phyloP scores from a whole-genome alignment of 2,113 vertebrate genomes.

The Eolophus roseicapilla region DNA sequence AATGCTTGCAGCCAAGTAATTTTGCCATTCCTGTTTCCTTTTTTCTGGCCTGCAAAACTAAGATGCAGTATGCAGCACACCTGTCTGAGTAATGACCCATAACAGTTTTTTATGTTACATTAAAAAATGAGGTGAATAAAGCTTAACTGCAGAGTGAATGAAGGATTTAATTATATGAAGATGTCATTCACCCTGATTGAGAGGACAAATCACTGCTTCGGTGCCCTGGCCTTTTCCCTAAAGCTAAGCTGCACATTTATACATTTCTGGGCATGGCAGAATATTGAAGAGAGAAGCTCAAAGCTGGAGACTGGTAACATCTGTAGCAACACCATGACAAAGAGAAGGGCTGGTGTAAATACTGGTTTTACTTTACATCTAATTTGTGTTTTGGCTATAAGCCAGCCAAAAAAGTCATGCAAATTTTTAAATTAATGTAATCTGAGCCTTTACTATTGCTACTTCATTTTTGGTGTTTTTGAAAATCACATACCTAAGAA shows the following conservation, averaged over 20 bases:
- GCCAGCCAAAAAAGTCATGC: not conserved
- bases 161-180: constrained; percentile 58
- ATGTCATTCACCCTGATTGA: constrained; percentile 44
- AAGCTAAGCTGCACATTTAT: constrained; percentile 25
- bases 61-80: not conserved
- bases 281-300: not conserved
- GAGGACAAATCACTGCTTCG: constrained; percentile 42
- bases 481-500: not conserved
- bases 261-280: not conserved
- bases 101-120: constrained; percentile 62
- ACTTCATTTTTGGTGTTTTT: not conserved
- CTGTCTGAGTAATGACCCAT: constrained; percentile 57
- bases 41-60: constrained; percentile 26
- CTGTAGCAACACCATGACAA: not conserved
- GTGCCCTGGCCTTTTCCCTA: not conserved
- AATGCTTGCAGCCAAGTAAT: not conserved
- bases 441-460: not conserved
- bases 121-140: constrained; percentile 45
- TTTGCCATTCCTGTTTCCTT: constrained; percentile 6
- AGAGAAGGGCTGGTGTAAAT: not conserved
- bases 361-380: not conserved
- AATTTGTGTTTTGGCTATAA: not conserved
- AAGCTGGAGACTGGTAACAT: not conserved
- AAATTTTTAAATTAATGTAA: not conserved
- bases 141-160: constrained; percentile 40